Percentiles rank a stretch among this genome's conserved stretches.
Conservation (phyloP, 2,113 vertebrate genomes). For the Rhinichthys klamathensis region DNA sequence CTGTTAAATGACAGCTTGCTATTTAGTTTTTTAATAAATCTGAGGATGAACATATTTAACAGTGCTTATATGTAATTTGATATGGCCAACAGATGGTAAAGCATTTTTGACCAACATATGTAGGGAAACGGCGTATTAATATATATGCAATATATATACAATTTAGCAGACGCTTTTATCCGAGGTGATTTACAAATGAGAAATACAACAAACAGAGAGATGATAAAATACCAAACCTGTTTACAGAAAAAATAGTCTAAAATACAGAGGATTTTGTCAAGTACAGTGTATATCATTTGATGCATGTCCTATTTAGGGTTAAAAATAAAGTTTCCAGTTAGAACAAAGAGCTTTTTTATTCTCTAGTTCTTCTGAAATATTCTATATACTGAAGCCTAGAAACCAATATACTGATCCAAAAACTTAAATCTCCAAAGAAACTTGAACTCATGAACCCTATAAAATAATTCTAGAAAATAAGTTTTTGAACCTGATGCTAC, state of each 20-base stretch:
- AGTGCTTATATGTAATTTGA: not conserved
- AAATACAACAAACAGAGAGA: too few relatives aligned
- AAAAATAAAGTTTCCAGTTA: not conserved
- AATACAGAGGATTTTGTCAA: too few relatives aligned
- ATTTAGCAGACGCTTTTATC: not conserved
- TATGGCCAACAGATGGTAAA: slow-evolving; percentile 20
- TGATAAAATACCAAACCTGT: too few relatives aligned
- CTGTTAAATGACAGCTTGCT: too few relatives aligned
- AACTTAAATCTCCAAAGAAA: too few relatives aligned
- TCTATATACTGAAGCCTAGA: not conserved
- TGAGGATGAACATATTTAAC: slow-evolving; percentile 27
- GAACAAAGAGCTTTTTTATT: not conserved
- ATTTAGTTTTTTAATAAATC: too few relatives aligned
- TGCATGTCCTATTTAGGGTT: not conserved
- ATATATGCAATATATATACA: not conserved
- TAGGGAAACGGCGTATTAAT: not conserved
- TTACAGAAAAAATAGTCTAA: too few relatives aligned
- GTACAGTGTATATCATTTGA: not conserved
- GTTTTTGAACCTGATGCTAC: too few relatives aligned
- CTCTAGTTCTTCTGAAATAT: not conserved
- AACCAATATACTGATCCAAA: not conserved
- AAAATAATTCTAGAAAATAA: too few relatives aligned
- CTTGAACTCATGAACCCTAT: too few relatives aligned
- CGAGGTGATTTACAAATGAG: not conserved
- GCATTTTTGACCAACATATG: not conserved